Evolutionary conservation across 2,888 invertebrate species (phyloP), one percentile per base, ranked within the genome.

Genomic region (Ennomos fuscantarius): DNA sequence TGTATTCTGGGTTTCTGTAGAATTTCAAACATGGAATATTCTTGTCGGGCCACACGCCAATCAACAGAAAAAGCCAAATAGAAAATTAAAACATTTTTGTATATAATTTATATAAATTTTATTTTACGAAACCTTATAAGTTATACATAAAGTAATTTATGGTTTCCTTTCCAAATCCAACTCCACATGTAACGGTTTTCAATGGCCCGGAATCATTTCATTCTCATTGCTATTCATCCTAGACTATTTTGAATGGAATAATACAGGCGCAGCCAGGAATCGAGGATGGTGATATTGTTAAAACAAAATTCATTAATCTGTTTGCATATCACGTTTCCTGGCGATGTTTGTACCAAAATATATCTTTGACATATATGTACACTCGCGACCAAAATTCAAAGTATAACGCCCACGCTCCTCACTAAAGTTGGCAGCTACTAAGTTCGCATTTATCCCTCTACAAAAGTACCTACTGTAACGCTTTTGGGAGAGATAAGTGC

Each of bases 331-430:
- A 75, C 78, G 78, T 65, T 61, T 60, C 60, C 52, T 69, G 61
- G 65, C 69, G 67, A 70, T 73, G 71, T 73, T 72, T 66, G 65
- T 66, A 63, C 67, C 66, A 66, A 68, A 69, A 74, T 70, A 68
- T 46, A 47, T 13, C 37, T 24, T 39, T 67, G 61, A 11, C 47
- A 36, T 43, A 45, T 13, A 24, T 6, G 24, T 24, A 24, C 24
- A 24, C 5, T 6, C 24, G 5, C 24, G 24, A 24, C 24, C 5
- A 24, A 6, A 24, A 24, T 5, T 24, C 24, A 0, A 24, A 24
- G 24, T 24, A 0, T 24, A 24, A 24, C n/a, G n/a, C n/a, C n/a
- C n/a, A n/a, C n/a, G n/a, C n/a, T n/a, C n/a, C n/a, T n/a, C n/a
- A n/a, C n/a, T n/a, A n/a, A n/a, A n/a, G n/a, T n/a, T n/a, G n/a